Evolutionary conservation across 37 sponge, comb jelly and placozoan species (phyloP).

Genomic region (Chondrosia reniformis): DNA sequence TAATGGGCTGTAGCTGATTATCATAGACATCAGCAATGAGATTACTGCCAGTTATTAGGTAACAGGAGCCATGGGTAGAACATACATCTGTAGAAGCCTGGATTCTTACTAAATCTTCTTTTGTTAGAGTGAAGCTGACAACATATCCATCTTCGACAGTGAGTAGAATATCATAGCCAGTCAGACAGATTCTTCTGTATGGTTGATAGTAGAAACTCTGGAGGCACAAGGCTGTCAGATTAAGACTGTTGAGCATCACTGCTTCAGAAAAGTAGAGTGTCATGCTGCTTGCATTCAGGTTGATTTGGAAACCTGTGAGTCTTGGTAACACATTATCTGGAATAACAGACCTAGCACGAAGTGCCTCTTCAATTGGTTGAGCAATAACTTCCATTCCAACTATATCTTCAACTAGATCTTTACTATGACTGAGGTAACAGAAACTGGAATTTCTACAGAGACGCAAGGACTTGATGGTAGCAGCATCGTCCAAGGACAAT

Average conservation of each 20-base stretch:
- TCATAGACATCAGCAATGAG: slow-evolving; percentile 42
- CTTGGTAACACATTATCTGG: slow-evolving; percentile 51
- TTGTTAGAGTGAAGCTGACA: slow-evolving; percentile 16
- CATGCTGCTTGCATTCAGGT: slow-evolving; percentile 47
- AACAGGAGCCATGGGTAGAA: slow-evolving; percentile 40
- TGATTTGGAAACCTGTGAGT: slow-evolving; percentile 50
- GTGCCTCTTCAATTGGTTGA: slow-evolving; percentile 23
- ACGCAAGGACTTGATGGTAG: slow-evolving; percentile 35
- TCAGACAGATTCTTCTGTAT: slow-evolving; percentile 27
- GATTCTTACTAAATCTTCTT: slow-evolving; percentile 27
- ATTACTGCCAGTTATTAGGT: slow-evolving; percentile 16
- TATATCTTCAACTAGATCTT: slow-evolving; percentile 51
- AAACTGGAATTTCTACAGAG: slow-evolving; percentile 42
- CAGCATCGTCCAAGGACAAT: slow-evolving; percentile 55
- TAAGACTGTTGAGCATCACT: slow-evolving; percentile 37
- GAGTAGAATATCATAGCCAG: slow-evolving; percentile 26
- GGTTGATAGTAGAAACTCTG: slow-evolving; percentile 45
- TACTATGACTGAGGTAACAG: slow-evolving; percentile 47
- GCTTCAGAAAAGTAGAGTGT: slow-evolving; percentile 62
- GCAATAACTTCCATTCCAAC: slow-evolving; percentile 40
- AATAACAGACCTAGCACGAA: slow-evolving; percentile 36
- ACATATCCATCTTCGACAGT: slow-evolving; percentile 15
- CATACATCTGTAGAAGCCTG: slow-evolving; percentile 32
- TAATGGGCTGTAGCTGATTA: slow-evolving; percentile 19
- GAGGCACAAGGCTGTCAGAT: slow-evolving; percentile 37